Percentiles rank a stretch among this genome's conserved stretches.
phyloP scores from a whole-genome alignment of 2,888 invertebrate genomes.

The Deroplatys truncata region DNA sequence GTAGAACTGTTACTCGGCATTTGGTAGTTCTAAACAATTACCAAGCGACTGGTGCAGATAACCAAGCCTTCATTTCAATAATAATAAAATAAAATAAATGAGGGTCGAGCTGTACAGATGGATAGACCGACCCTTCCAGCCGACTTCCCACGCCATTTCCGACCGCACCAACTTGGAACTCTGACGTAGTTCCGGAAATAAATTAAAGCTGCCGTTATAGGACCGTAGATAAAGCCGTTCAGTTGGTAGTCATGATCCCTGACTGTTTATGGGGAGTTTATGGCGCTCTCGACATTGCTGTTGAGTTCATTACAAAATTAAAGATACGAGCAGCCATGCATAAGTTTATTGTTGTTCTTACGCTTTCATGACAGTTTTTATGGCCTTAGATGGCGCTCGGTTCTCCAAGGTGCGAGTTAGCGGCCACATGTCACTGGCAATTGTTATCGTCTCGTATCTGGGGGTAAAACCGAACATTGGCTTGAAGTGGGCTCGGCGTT shows the following conservation, averaged over 20 bases:
- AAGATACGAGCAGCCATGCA: neutral
- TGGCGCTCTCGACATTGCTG: neutral
- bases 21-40: too few species aligned
- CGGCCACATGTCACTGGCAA: too few species aligned
- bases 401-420: neutral
- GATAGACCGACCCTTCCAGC: neutral
- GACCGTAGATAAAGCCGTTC: neutral
- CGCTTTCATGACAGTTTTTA: neutral
- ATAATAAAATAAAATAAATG: neutral
- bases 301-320: neutral
- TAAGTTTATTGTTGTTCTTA: neutral
- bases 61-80: neutral
- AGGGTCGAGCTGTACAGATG: neutral
- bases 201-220: neutral
- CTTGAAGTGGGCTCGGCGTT: neutral
- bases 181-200: neutral
- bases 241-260: neutral
- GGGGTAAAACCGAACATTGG: neutral
- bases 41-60: too few species aligned
- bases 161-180: neutral
- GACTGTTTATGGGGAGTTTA: neutral
- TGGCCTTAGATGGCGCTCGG: neutral
- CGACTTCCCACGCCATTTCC: neutral
- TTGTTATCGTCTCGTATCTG: neutral
- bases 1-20: too few species aligned